Evolutionary conservation across 1,140 invertebrate genomes (phyloP), one percentile per base, ranked within the genome.

Genomic region (Drosophila ogumai): DNA sequence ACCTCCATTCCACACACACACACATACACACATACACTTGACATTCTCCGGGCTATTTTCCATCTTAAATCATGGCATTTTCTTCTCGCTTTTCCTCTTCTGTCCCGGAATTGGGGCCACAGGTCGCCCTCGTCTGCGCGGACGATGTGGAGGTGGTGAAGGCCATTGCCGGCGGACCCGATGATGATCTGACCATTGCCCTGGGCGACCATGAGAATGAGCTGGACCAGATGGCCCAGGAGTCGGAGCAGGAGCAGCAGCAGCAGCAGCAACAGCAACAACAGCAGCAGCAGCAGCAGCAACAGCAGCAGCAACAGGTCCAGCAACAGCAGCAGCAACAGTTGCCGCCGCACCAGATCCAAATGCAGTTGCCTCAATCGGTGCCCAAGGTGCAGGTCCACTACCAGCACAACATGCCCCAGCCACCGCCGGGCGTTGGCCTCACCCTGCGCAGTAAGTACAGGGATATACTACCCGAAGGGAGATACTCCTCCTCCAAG

Each of bases 121-220:
- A 90, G 85, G 69, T 79, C 54, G 66, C 61, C 43, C 57, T 72
- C 44, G 68, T 85, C 59, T 75, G 63, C 36, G 81, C 81, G n/a
- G 95, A 95, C 86, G 95, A 95, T 72, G 94, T 95, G 5, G 95
- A 95, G 72, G 94, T 95, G 7, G 94, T 95, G 3, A 94, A 95
- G 90, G 94, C 95, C 8, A 93, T 95, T 40, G 90, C 94, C 12
- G 84, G 91, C 34, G 64, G 63, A 22, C 75, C 64, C 25, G 90
- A 92, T 13, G 92, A 93, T 41, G 92, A 92, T 58, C 66, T 85
- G 58, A 61, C 78, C 28, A 61, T 84, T 44, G 81, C 71, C 22
- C 44, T 86, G 17, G 93, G 94, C 17, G 95, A 95, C 44, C 93
- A 94, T 60, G 94, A 94, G 56, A 94, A 94, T 77, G 69, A 94